Evolutionary conservation across 2,113 vertebrate genomes (phyloP).

Genomic region (mouse (Mus musculus)): GRCm39 chr10:6990501-6991000

Average conservation of each 20-base stretch:
- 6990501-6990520: conserved; percentile 84
- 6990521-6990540: conserved; percentile 82
- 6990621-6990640: conserved; percentile 63
- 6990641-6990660: conserved; percentile 54
- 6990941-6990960: background rate
- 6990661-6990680: conserved; percentile 62
- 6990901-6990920: background rate
- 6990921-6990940: background rate
- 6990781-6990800: background rate
- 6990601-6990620: conserved; percentile 57
- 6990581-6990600: conserved; percentile 82
- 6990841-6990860: background rate
- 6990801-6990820: background rate
- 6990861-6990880: background rate
- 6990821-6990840: background rate
- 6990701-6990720: conserved; percentile 62
- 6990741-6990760: background rate
- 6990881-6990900: background rate
- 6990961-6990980: background rate
- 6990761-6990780: conserved; percentile 25
- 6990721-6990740: conserved; percentile 45
- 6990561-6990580: conserved; percentile 79
- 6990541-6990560: conserved; percentile 73
- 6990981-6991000: conserved; percentile 40
- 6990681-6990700: conserved; percentile 28